Evolutionary conservation across 2,797 vertebrate species (phyloP).

Genomic region (Cyclopterus lumpus): DNA sequence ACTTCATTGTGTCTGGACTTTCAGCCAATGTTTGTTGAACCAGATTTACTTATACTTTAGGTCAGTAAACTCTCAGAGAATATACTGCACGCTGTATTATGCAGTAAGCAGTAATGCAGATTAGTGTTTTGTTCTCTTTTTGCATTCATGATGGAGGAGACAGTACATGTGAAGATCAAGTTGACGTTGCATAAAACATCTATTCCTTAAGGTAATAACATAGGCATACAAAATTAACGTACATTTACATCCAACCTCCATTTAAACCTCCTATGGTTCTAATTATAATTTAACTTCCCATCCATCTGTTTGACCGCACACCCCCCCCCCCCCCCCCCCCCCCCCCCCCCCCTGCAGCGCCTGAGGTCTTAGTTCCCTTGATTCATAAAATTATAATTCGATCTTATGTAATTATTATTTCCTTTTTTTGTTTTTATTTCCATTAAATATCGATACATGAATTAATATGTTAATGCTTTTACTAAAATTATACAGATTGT

Average conservation of each 20-base stretch:
- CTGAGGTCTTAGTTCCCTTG: no score
- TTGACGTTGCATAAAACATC: not conserved
- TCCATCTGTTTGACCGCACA: not conserved
- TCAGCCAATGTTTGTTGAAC: slow-evolving; percentile 67
- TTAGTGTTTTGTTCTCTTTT: not conserved
- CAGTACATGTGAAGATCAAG: not conserved
- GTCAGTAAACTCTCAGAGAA: slow-evolving; percentile 45
- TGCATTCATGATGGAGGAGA: not conserved
- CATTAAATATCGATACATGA: not conserved
- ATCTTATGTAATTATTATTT: not conserved
- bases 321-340: no score
- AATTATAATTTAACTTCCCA: not conserved
- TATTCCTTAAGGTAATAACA: not conserved
- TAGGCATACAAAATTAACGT: not conserved
- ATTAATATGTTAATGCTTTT: no score
- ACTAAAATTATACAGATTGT: not conserved
- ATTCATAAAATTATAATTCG: not conserved
- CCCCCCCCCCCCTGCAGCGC: no score
- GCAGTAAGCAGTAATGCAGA: not conserved
- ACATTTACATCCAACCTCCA: not conserved
- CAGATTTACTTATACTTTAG: slow-evolving; percentile 37
- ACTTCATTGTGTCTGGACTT: slow-evolving; percentile 76
- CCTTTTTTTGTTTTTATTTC: not conserved
- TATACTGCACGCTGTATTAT: slow-evolving; percentile 12
- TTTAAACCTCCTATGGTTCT: not conserved